Evolutionary conservation across 2,888 invertebrate species (phyloP).

Genomic region (Criorhina ranunculi): DNA sequence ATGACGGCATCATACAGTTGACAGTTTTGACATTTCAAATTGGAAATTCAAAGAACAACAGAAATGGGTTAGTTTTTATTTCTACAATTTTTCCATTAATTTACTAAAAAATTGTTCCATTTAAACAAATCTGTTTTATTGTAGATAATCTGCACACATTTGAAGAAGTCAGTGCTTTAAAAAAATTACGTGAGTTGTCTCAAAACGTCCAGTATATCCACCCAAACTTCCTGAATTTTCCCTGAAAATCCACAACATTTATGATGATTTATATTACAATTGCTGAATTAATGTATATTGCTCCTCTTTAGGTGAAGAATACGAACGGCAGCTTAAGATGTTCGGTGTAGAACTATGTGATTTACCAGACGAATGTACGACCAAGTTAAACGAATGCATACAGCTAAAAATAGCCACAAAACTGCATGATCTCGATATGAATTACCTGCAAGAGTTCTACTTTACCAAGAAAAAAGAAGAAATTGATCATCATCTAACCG

Average conservation of each 20-base stretch:
- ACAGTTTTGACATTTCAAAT: slow-evolving; percentile 57
- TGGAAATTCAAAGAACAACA: slow-evolving; percentile 52
- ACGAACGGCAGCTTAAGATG: slow-evolving; percentile 80
- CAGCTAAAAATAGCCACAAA: slow-evolving; percentile 79
- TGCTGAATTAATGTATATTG: neutral
- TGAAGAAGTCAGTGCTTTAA: slow-evolving; percentile 78
- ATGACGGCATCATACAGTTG: slow-evolving; percentile 32
- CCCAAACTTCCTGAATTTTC: neutral
- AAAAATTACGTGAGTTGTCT: slow-evolving; percentile 75
- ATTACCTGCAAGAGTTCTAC: slow-evolving; percentile 80
- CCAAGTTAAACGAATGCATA: slow-evolving; percentile 79
- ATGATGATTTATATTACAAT: no score
- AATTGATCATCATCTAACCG: slow-evolving; percentile 78
- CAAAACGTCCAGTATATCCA: neutral
- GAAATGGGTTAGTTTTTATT: slow-evolving; percentile 52
- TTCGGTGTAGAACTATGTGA: slow-evolving; percentile 81
- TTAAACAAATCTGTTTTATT: neutral
- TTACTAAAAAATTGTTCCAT: neutral
- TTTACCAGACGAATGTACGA: slow-evolving; percentile 80
- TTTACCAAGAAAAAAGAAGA: slow-evolving; percentile 79
- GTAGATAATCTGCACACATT: slow-evolving; percentile 79
- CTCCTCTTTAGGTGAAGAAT: slow-evolving; percentile 79
- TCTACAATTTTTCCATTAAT: neutral
- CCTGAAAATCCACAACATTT: neutral
- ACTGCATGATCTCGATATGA: slow-evolving; percentile 79